These are phyloP conservation scores for Phoxinus dragarum DNA, from an alignment of 2,797 vertebrate genomes.

Conservation along the genomic window DNA sequence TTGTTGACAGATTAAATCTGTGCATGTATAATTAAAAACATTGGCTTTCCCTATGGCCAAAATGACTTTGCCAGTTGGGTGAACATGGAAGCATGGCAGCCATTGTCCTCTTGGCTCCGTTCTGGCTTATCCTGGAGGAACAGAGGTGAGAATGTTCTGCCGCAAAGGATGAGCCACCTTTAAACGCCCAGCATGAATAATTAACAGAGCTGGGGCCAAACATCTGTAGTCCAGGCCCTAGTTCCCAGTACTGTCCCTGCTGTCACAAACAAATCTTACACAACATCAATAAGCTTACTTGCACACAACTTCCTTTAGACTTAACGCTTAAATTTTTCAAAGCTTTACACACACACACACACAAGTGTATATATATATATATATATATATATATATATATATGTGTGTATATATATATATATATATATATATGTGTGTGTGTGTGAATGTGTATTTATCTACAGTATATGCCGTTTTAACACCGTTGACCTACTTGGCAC, in stretches of 20 bases:
- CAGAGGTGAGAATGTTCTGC: conserved; percentile 70
- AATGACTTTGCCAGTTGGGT: conserved; percentile 72
- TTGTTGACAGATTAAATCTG: conserved; percentile 50
- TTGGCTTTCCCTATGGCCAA: conserved; percentile 43
- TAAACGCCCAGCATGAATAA: conserved; percentile 70
- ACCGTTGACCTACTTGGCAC: background rate
- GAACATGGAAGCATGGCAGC: conserved; percentile 62
- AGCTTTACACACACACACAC: background rate
- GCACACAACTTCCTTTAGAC: conserved; percentile 2
- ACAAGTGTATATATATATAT: no score
- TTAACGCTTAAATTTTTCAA: background rate
- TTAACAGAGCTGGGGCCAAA: conserved; percentile 67
- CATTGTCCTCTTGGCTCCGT: conserved; percentile 66
- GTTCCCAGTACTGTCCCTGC: conserved; percentile 44
- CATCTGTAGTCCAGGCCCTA: conserved; percentile 69
- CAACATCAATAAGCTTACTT: conserved; percentile 35
- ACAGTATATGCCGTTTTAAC: background rate
- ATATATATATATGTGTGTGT: background rate
- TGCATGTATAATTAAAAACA: conserved; percentile 72
- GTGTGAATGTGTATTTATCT: background rate
- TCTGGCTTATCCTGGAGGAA: conserved; percentile 71
- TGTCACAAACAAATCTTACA: conserved; percentile 31
- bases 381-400: background rate
- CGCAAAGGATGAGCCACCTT: conserved; percentile 62
- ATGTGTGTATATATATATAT: no score